Conservation (phyloP, 2,888 invertebrate species). For the Euplexia lucipara region DNA sequence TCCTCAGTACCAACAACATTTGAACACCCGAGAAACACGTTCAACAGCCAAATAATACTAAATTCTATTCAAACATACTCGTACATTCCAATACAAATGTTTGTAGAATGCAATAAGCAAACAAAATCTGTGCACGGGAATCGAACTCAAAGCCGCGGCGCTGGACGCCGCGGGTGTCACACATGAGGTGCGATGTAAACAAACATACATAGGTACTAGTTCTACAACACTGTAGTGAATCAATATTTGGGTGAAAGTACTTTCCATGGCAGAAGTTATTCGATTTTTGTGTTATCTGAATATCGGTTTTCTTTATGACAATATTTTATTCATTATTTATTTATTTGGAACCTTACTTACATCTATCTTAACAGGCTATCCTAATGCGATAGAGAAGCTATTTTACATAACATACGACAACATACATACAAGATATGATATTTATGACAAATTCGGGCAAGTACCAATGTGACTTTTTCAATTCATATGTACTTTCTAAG, state of each 20-base stretch:
- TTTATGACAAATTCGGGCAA: no score
- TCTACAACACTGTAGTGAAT: slow-evolving; percentile 27
- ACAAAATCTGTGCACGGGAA: slow-evolving; percentile 52
- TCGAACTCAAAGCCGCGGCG: slow-evolving; percentile 55
- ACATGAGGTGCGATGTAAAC: slow-evolving; percentile 47
- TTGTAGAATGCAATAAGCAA: slow-evolving; percentile 47
- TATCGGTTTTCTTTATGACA: not conserved
- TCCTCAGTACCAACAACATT: slow-evolving; percentile 19
- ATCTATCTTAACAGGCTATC: no score
- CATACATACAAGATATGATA: no score
- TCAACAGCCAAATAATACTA: slow-evolving; percentile 46
- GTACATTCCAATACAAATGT: slow-evolving; percentile 45
- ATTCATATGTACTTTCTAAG: no score
- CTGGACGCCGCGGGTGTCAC: slow-evolving; percentile 35
- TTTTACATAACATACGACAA: no score
- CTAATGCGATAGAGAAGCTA: no score
- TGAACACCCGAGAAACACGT: slow-evolving; percentile 25
- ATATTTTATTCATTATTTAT: no score
- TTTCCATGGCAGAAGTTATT: slow-evolving; percentile 32
- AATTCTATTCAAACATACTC: slow-evolving; percentile 40
- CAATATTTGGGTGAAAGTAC: slow-evolving; percentile 59
- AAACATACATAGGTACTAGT: slow-evolving; percentile 44
- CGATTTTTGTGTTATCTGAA: not conserved
- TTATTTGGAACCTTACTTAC: no score
- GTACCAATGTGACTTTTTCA: no score